Evolutionary conservation across 2,797 vertebrate genomes (phyloP), one percentile per base, ranked within the genome.

Genomic region (Microchirus variegatus): DNA sequence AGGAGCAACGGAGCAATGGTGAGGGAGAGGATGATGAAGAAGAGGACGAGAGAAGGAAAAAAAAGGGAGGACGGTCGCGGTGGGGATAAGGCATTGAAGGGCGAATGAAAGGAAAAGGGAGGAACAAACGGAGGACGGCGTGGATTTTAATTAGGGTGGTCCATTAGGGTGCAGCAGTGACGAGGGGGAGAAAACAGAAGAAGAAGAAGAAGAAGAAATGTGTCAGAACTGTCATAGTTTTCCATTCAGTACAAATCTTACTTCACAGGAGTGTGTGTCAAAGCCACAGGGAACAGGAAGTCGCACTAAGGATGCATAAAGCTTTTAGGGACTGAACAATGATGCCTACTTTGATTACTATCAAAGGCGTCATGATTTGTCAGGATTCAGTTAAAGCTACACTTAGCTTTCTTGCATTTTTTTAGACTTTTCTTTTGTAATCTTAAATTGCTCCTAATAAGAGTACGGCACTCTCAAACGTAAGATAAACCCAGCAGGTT

Each of bases 151-250:
- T 85, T 70, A 80, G 18, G 56, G 79, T 46, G 72, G 77, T 87
- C 84, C 86, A 76, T 84, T 74, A 74, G 60, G 66, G 64, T 70
- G 78, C 68, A 84, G 81, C 68, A 84, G 81, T 35, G 61, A 85
- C 73, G 69, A 71, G 59, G 63, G 59, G 63, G 68, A 83, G 62
- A 83, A 70, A 85, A 85, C 56, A 84, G 72, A 71, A 77, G 67
- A 87, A 78, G 87, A 53, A 87, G 78, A 92, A 86, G 46, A 83
- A 85, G 84, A 86, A 90, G 83, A 88, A 83, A 87, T 86, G 81
- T 72, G 88, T 93, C 85, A 92, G 85, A 81, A 53, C 72, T 77
- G 80, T 71, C 68, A 71, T 60, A 63, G 65, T 79, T 81, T 71
- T 74, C 53, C 51, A 70, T 75, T 84, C 53, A 67, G 19, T 41